These are phyloP conservation scores for Hiodon tergisus DNA, from an alignment of 2,113 vertebrate genomes.

Conservation along the genomic window DNA sequence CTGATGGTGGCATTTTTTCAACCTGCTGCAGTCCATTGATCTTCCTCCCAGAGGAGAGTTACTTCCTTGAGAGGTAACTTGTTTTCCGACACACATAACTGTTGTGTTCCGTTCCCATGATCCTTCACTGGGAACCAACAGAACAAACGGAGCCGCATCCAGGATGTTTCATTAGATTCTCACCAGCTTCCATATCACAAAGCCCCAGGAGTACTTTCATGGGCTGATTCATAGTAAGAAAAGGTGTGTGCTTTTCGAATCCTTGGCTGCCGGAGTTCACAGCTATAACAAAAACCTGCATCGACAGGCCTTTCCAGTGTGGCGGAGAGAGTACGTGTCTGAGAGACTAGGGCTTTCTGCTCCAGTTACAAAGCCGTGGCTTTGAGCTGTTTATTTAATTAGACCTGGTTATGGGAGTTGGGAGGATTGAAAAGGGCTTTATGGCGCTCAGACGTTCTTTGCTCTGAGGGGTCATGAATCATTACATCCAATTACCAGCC, in stretches of 20 bases:
- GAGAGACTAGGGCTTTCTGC: conserved; percentile 1
- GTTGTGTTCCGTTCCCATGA: too few relatives aligned
- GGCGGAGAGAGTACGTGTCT: neutral
- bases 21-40: too few relatives aligned
- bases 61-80: too few relatives aligned
- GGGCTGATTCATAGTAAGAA: too few relatives aligned
- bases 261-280: neutral
- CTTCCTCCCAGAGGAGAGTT: too few relatives aligned
- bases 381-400: conserved; percentile 36
- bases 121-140: too few relatives aligned
- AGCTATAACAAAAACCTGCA: neutral
- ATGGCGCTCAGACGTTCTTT: conserved; percentile 35
- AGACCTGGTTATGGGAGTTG: conserved; percentile 28
- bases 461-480: conserved; percentile 40
- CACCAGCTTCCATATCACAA: neutral
- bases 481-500: conserved; percentile 41
- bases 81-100: too few relatives aligned
- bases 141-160: too few relatives aligned
- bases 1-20: too few relatives aligned
- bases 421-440: conserved; percentile 33
- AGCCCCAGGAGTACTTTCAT: too few relatives aligned
- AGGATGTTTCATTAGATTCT: neutral
- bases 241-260: too few relatives aligned
- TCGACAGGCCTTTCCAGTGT: too few relatives aligned
- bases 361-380: conserved; percentile 21